phyloP scores from a whole-genome alignment of 2,113 vertebrate species.

The Psittacula cyanocephala region DNA sequence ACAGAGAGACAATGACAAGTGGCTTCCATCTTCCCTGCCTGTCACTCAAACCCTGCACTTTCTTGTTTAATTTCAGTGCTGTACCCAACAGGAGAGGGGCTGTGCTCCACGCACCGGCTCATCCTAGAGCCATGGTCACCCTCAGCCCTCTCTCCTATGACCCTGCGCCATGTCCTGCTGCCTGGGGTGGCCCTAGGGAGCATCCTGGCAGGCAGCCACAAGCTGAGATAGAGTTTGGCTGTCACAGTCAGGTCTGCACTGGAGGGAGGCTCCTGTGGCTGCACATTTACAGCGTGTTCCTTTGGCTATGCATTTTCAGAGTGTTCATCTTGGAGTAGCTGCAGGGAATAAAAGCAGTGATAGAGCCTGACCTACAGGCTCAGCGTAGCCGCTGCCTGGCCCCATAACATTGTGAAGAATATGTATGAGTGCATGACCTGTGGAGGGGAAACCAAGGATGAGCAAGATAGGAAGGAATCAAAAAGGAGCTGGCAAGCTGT shows the following conservation, averaged over 20 bases:
- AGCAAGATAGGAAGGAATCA: not conserved
- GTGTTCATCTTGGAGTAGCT: not conserved
- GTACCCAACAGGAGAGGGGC: not conserved
- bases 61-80: not conserved
- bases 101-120: not conserved
- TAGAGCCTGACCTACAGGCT: not conserved
- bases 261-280: not conserved
- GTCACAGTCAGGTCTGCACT: not conserved
- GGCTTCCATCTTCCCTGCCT: not conserved
- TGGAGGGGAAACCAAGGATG: not conserved
- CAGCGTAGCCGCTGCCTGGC: accelerated
- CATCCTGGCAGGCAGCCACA: not conserved
- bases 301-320: not conserved
- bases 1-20: not conserved
- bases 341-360: not conserved
- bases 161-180: not conserved
- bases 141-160: not conserved
- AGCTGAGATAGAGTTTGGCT: not conserved
- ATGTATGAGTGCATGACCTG: accelerated
- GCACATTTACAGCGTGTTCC: accelerated
- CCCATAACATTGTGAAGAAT: accelerated
- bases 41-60: not conserved
- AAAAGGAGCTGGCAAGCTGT: not conserved
- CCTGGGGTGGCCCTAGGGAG: not conserved
- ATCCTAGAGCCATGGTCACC: not conserved